Percentiles rank a stretch among this genome's conserved stretches.
Evolutionary conservation across 2,888 invertebrate genomes (phyloP).

Genomic region (Clusia tigrina): DNA sequence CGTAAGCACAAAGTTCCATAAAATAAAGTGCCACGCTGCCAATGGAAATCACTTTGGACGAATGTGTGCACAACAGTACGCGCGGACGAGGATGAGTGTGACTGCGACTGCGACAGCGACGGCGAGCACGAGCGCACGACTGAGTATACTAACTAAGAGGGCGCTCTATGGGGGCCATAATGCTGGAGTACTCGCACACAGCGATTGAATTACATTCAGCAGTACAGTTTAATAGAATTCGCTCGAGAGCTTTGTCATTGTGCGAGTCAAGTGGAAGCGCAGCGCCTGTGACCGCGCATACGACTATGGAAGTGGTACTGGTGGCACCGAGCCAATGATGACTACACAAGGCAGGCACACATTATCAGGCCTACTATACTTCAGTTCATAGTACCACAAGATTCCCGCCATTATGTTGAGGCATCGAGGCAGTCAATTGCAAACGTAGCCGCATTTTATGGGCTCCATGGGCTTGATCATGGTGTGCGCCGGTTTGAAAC

Average conservation of each 20-base stretch:
- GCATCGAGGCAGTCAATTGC: no score
- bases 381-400: no score
- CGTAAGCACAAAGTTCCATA: constrained; percentile 17
- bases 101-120: background rate
- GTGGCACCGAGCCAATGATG: no score
- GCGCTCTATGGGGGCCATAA: constrained; percentile 8
- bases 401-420: no score
- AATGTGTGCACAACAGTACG: background rate
- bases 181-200: constrained; percentile 9
- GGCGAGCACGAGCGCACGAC: background rate
- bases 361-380: no score
- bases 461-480: no score
- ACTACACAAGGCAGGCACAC: no score
- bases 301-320: no score
- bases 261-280: background rate
- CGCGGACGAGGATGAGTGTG: background rate
- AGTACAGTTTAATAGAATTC: constrained; percentile 9
- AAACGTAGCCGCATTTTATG: no score
- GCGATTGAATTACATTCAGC: background rate
- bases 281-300: background rate
- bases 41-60: constrained; percentile 6
- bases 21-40: constrained; percentile 1
- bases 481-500: no score
- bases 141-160: background rate
- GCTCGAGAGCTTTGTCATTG: constrained; percentile 12